Conservation (phyloP, 2,797 vertebrate genomes). For the Neosalanx taihuensis region DNA sequence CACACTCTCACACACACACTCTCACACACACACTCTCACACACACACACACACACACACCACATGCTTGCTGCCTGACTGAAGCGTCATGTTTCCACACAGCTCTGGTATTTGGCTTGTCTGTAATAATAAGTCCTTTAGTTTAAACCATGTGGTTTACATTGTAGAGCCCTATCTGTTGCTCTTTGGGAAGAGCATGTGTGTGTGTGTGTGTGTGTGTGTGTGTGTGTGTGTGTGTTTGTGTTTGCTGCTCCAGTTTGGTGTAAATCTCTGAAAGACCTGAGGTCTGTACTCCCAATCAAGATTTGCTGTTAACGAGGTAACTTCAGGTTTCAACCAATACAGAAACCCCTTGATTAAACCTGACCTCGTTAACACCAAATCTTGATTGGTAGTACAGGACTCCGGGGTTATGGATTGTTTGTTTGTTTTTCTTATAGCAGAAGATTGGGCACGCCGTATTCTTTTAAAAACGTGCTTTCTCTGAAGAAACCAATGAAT, state of each 20-base stretch:
- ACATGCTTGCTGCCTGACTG: background rate
- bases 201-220: background rate
- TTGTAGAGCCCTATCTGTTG: no score
- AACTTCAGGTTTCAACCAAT: no score
- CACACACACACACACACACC: background rate
- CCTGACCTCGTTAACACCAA: no score
- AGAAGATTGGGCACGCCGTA: slow-evolving; percentile 20
- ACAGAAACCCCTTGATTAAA: no score
- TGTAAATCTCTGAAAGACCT: background rate
- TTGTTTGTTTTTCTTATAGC: slow-evolving; percentile 34
- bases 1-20: background rate
- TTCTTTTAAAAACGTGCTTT: slow-evolving; percentile 28
- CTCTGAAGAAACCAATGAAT: slow-evolving; percentile 32
- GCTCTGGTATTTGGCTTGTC: background rate
- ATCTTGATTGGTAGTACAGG: no score
- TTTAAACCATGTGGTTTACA: background rate
- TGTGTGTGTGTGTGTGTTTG: background rate
- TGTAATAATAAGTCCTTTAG: background rate
- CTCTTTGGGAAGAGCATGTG: background rate
- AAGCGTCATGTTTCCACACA: background rate
- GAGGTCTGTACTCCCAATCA: no score
- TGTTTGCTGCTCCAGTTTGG: background rate
- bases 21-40: background rate
- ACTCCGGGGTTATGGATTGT: slow-evolving; percentile 22
- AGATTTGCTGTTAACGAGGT: no score